phyloP scores from a whole-genome alignment of 53 echinoderm and acorn worm genomes.

The Zoroaster sp. region DNA sequence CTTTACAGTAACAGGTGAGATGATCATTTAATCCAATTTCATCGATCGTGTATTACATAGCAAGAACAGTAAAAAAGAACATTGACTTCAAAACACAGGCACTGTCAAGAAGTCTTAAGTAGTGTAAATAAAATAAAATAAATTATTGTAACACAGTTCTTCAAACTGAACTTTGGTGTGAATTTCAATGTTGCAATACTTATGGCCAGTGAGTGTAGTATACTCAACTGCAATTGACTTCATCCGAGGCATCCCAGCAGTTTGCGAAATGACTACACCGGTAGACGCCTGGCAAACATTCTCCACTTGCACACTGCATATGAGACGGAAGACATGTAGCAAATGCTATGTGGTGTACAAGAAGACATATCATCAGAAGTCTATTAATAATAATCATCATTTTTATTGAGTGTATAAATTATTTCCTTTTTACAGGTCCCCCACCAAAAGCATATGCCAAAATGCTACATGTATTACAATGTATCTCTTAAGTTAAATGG shows the following conservation, averaged over 20 bases:
- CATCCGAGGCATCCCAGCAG: constrained; percentile 49
- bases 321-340: not conserved
- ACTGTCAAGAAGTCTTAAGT: not conserved
- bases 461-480: too few species aligned
- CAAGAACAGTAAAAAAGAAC: too few species aligned
- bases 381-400: not conserved
- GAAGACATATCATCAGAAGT: not conserved
- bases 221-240: constrained; percentile 49
- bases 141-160: too few species aligned
- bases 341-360: not conserved
- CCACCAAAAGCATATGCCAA: too few species aligned
- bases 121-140: too few species aligned
- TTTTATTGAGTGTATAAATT: not conserved
- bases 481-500: too few species aligned
- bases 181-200: not conserved
- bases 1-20: too few species aligned
- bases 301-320: constrained; percentile 5
- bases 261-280: not conserved
- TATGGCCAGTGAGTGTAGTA: not conserved
- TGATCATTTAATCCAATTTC: too few species aligned
- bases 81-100: not conserved
- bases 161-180: too few species aligned
- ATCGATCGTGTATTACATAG: too few species aligned
- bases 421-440: not conserved
- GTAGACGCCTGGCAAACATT: constrained; percentile 6